Evolutionary conservation across 2,113 vertebrate genomes (phyloP).

Genomic region (Cepphus grylle): DNA sequence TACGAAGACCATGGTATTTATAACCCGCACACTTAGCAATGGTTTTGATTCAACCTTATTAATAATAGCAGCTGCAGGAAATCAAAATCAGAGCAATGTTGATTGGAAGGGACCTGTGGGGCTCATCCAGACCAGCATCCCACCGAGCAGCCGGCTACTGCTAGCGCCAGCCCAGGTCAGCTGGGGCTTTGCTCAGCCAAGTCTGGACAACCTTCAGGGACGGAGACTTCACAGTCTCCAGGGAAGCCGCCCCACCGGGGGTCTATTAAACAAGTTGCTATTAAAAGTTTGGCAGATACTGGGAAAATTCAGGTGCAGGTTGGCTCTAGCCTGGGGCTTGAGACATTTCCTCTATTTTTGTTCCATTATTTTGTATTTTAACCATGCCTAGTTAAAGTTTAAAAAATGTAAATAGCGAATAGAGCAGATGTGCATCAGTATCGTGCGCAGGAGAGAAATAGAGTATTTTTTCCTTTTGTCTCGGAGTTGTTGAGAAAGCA

Average conservation of each 20-base stretch:
- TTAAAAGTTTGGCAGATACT: not conserved
- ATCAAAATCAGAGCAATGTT: not conserved
- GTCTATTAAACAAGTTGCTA: not conserved
- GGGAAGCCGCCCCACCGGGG: accelerated
- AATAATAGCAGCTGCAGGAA: not conserved
- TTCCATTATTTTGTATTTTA: not conserved
- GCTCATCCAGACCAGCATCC: not conserved
- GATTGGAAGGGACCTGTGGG: not conserved
- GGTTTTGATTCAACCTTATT: not conserved
- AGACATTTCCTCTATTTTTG: not conserved
- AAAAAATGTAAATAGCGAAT: not conserved
- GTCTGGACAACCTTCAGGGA: not conserved
- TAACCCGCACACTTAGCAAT: not conserved
- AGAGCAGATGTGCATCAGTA: not conserved
- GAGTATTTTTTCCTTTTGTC: conserved; percentile 6
- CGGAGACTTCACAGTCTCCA: no score
- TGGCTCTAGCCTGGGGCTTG: not conserved
- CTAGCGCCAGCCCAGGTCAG: not conserved
- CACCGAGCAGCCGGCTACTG: no score
- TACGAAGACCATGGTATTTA: not conserved
- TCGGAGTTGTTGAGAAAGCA: not conserved
- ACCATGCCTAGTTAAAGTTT: not conserved
- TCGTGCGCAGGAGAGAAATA: not conserved
- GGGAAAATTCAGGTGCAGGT: not conserved
- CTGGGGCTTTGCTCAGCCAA: not conserved